Conservation (phyloP, 2,888 invertebrate genomes). For the Ischnura elegans region DNA sequence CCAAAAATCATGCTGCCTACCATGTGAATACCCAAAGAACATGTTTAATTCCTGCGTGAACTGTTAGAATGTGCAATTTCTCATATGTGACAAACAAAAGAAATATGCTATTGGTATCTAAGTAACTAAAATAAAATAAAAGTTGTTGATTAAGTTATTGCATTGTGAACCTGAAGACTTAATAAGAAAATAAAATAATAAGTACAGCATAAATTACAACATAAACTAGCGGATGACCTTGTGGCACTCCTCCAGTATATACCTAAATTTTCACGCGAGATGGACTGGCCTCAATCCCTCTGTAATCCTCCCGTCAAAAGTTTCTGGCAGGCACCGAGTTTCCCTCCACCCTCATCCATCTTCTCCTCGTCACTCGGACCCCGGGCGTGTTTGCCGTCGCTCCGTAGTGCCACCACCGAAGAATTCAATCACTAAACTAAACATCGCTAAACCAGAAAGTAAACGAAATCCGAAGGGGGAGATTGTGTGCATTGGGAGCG, state of each 20-base stretch:
- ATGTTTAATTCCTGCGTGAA: no score
- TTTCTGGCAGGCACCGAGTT: background rate
- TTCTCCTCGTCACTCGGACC: background rate
- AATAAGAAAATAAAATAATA: no score
- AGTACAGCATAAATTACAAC: no score
- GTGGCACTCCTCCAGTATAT: background rate
- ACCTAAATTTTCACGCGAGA: background rate
- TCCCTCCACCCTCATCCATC: background rate
- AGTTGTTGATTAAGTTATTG: no score
- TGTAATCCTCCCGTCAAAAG: background rate
- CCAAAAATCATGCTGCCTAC: no score
- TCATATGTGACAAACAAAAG: no score
- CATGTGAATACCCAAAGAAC: no score
- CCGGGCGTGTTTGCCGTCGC: background rate
- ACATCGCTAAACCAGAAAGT: constrained; percentile 27
- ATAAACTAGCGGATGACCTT: background rate
- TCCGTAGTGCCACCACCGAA: background rate
- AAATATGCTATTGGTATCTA: no score
- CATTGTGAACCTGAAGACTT: no score
- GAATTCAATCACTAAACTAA: constrained; percentile 35
- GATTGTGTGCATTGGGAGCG: background rate
- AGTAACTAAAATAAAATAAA: no score
- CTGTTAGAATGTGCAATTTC: no score
- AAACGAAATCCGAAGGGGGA: background rate
- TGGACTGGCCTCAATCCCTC: background rate